Evolutionary conservation across 2,797 vertebrate genomes (phyloP), one percentile per base, ranked within the genome.

Genomic region (Sciurus vulgaris): DNA sequence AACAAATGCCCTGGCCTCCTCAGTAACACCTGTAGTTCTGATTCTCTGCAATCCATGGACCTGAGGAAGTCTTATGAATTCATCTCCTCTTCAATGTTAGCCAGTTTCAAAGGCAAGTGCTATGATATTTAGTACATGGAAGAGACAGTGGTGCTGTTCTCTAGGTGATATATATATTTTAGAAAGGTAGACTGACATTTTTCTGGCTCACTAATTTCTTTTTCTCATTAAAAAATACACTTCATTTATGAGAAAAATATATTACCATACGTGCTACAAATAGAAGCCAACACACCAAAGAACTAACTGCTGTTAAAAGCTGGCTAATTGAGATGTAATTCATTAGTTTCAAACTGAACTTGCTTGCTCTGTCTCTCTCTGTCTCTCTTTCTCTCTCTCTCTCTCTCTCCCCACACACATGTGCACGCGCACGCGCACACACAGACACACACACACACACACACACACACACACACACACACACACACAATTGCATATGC

Each of bases 281-380:
- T 96, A 98, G 95, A 97, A 97, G 93, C 85, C 93, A 97, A 69
- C 85, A 96, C 59, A 93, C 82, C 91, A 88, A 91, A 96, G 92
- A 92, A 93, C 91, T 92, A 89, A 73, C 79, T 91, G 79, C 91
- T 93, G 86, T 91, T 91, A 81, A 95, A 97, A 84, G 59, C 85
- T 94, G 95, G 93, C 85, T 97, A 97, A 97, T 89, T 96, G 93
- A 93, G 95, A 94, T 54, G 38, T 91, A 96, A 97, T 94, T 97
- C 81, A 96, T 95, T 97, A 89, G 86, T 96, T 94, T 89, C 86
- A 94, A 90, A 87, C 20, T 59, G 33, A 95, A 92, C 44, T 87
- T 30, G 14, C 26, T 72, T 26, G 7, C 35, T 41, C 35, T 72
- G 18, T 22, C 35, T 70, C n/a, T 38, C 69, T 70, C 69, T 35